These are phyloP conservation scores for Sebastes cheni DNA, from an alignment of 2,797 vertebrate genomes.

Conservation along the genomic window DNA sequence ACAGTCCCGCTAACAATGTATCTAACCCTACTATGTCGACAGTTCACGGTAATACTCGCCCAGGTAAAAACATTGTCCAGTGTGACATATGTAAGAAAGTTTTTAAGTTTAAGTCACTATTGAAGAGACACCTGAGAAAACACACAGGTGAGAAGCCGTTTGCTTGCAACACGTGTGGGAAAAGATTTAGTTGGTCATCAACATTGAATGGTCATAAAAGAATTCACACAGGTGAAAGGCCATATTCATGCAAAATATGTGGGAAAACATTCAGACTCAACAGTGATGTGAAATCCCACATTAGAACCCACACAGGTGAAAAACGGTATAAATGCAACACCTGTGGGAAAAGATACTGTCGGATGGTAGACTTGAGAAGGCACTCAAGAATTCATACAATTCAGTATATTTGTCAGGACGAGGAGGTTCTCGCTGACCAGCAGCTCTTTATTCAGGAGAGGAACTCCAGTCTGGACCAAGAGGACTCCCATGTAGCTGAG, in stretches of 20 bases:
- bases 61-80: no score
- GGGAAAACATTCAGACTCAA: neutral
- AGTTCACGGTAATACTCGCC: no score
- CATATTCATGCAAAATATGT: slow-evolving; percentile 2
- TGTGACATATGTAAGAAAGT: no score
- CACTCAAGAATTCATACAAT: neutral
- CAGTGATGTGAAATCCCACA: neutral
- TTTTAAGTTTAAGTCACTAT: no score
- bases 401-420: no score
- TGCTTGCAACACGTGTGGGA: neutral
- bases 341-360: neutral
- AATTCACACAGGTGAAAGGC: slow-evolving; percentile 5
- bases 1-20: no score
- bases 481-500: neutral
- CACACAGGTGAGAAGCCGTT: neutral
- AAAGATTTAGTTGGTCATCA: neutral
- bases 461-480: no score
- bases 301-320: neutral
- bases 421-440: no score
- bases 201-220: neutral
- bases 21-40: no score
- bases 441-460: no score
- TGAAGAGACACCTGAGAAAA: no score
- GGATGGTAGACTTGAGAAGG: neutral
- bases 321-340: neutral